These are phyloP conservation scores for Malacosoma neustria DNA, from an alignment of 2,888 invertebrate genomes.

Conservation along the genomic window DNA sequence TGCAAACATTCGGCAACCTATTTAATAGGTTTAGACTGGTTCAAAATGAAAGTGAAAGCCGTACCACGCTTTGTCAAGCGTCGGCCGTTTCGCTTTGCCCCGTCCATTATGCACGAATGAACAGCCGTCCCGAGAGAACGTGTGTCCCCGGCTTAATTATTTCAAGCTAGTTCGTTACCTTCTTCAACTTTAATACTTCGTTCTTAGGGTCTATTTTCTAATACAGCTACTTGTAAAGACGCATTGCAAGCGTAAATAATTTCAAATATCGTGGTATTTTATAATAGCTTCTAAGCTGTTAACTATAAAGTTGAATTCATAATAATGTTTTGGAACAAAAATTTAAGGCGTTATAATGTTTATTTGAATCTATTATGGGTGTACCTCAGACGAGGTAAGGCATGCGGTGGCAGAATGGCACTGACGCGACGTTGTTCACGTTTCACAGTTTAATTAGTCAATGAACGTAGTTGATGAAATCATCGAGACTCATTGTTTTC, in stretches of 20 bases:
- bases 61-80: slow-evolving; percentile 66
- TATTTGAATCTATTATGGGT: slow-evolving; percentile 59
- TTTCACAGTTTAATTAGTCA: slow-evolving; percentile 42
- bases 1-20: slow-evolving; percentile 20
- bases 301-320: slow-evolving; percentile 15
- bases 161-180: slow-evolving; percentile 16
- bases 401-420: slow-evolving; percentile 50
- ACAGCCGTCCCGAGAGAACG: slow-evolving; percentile 70
- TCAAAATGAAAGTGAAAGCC: slow-evolving; percentile 66
- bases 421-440: slow-evolving; percentile 54
- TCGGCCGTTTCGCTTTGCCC: slow-evolving; percentile 54
- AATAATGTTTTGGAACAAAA: background rate
- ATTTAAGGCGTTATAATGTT: slow-evolving; percentile 1
- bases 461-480: slow-evolving; percentile 38
- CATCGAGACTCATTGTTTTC: slow-evolving; percentile 29
- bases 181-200: slow-evolving; percentile 18
- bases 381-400: slow-evolving; percentile 47
- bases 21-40: slow-evolving; percentile 44
- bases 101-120: slow-evolving; percentile 73
- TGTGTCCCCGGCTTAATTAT: slow-evolving; percentile 62
- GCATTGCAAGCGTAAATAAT: slow-evolving; percentile 33
- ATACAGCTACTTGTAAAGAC: slow-evolving; percentile 18
- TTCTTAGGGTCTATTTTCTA: slow-evolving; percentile 30
- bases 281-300: slow-evolving; percentile 14
- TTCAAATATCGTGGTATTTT: slow-evolving; percentile 12